Evolutionary conservation across 2,797 vertebrate species (phyloP).

Genomic region (Hemibagrus guttatus): DNA sequence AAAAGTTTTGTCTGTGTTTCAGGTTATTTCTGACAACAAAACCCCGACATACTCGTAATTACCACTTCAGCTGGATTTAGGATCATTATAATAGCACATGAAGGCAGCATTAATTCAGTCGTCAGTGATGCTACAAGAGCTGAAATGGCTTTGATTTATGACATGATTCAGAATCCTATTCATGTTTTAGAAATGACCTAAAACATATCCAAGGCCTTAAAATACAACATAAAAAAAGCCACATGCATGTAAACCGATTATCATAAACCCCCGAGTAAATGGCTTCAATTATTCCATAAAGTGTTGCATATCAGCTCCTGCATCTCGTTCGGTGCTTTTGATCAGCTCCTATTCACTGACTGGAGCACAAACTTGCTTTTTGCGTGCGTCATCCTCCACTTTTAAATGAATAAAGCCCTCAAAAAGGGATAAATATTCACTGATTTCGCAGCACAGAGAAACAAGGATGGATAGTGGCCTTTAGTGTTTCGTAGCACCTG

Average conservation of each 20-base stretch:
- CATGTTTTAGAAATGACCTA: neutral
- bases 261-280: neutral
- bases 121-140: neutral
- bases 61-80: no score
- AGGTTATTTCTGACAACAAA: no score
- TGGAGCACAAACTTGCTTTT: neutral
- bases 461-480: slow-evolving; percentile 1
- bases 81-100: neutral
- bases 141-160: neutral
- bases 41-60: no score
- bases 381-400: neutral
- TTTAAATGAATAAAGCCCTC: slow-evolving; percentile 14
- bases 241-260: neutral
- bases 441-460: slow-evolving; percentile 23
- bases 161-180: neutral
- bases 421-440: slow-evolving; percentile 22
- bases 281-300: slow-evolving; percentile 5
- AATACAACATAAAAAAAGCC: neutral
- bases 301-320: neutral
- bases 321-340: neutral
- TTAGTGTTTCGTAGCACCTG: slow-evolving; percentile 34
- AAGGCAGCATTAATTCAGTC: neutral
- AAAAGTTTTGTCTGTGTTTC: no score
- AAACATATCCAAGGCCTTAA: neutral
- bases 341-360: slow-evolving; percentile 18